Conservation (phyloP, 2,888 invertebrate species). For the Melanargia galathea region DNA sequence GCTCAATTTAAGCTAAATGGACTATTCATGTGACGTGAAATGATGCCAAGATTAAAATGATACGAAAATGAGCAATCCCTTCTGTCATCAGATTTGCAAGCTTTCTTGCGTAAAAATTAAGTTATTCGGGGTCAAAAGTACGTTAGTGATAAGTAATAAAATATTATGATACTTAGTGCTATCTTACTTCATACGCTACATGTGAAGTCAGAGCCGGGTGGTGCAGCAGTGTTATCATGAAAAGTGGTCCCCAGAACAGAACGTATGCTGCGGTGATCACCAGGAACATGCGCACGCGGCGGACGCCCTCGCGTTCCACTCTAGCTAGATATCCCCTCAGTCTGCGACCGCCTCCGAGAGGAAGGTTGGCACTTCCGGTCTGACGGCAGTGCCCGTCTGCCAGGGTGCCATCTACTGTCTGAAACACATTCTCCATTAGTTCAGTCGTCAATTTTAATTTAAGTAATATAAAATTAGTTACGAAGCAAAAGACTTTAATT, state of each 20-base stretch:
- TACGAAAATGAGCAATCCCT: too few species aligned
- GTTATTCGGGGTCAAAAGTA: background rate
- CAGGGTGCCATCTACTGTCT: constrained; percentile 74
- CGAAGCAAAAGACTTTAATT: background rate
- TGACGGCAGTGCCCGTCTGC: constrained; percentile 64
- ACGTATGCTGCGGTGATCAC: constrained; percentile 92
- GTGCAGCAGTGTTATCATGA: constrained; percentile 91
- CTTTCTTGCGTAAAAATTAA: background rate
- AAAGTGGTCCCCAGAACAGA: constrained; percentile 95
- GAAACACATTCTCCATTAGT: constrained; percentile 38
- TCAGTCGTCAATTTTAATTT: background rate
- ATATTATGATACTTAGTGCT: background rate
- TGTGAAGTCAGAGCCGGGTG: constrained; percentile 88
- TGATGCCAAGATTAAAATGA: too few species aligned
- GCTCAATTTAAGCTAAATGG: too few species aligned
- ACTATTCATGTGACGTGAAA: too few species aligned
- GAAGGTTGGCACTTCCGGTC: constrained; percentile 63
- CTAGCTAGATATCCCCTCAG: constrained; percentile 89
- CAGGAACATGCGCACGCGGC: constrained; percentile 92
- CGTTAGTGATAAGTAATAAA: too few species aligned
- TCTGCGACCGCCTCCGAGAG: constrained; percentile 86
- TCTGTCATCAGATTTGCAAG: too few species aligned
- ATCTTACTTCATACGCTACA: constrained; percentile 84
- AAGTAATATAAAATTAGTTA: background rate
- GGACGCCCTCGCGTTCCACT: constrained; percentile 90